Evolutionary conservation across 1,140 invertebrate genomes (phyloP).

Genomic region (Drosophila ficusphila): DNA sequence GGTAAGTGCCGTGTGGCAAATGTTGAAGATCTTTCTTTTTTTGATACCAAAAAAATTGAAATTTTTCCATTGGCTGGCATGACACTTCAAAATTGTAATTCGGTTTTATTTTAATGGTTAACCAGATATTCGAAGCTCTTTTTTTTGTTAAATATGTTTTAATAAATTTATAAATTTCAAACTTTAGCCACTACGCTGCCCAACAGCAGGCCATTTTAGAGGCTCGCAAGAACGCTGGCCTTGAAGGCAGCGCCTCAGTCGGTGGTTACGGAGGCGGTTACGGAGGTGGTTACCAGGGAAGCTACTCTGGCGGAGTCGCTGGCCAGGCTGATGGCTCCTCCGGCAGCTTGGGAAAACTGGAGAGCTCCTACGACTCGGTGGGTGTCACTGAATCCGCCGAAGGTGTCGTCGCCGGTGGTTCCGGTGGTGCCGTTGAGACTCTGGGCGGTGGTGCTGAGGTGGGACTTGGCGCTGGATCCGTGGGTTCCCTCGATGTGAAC

Average conservation of each 20-base stretch:
- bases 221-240: conserved; percentile 57
- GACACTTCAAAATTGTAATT: conserved; percentile 45
- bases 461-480: background rate
- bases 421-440: conserved; percentile 7
- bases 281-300: conserved; percentile 15
- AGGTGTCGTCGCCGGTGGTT: conserved; percentile 14
- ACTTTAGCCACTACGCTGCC: conserved; percentile 59
- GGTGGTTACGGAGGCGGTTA: conserved; percentile 10
- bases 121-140: too few relatives aligned
- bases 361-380: conserved; percentile 70
- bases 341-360: conserved; percentile 49
- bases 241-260: conserved; percentile 7
- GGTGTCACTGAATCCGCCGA: conserved; percentile 49
- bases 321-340: conserved; percentile 27
- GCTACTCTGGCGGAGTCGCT: conserved; percentile 11
- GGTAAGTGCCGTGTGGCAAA: conserved; percentile 68
- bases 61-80: conserved; percentile 58
- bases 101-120: too few relatives aligned
- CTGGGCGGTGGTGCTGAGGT: conserved; percentile 4
- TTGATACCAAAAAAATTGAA: conserved; percentile 43
- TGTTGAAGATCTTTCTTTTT: conserved; percentile 54
- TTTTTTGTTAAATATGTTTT: background rate
- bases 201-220: conserved; percentile 70
- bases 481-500: conserved; percentile 10
- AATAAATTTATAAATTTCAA: background rate